phyloP scores from a whole-genome alignment of 1,140 invertebrate species.

The Aphidius gifuensis region DNA sequence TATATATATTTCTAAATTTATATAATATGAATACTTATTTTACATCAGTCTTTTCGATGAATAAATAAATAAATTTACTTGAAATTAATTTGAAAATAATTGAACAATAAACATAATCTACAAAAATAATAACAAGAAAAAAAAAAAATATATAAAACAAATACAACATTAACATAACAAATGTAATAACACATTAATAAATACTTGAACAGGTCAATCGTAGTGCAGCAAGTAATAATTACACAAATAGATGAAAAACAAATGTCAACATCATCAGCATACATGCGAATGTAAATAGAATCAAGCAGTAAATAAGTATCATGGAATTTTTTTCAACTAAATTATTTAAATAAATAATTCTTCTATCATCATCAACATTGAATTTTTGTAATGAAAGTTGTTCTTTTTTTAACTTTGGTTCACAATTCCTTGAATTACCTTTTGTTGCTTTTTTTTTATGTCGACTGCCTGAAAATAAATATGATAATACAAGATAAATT shows the following conservation, averaged over 20 bases:
- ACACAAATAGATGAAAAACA: conserved; percentile 35
- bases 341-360: conserved; percentile 37
- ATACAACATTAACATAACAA: too few relatives aligned
- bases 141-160: too few relatives aligned
- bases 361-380: conserved; percentile 27
- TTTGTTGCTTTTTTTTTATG: conserved; percentile 52
- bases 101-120: too few relatives aligned
- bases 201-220: too few relatives aligned
- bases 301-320: conserved; percentile 38
- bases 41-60: too few relatives aligned
- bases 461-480: conserved; percentile 43
- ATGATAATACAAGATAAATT: conserved; percentile 8
- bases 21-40: too few relatives aligned
- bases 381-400: too few relatives aligned
- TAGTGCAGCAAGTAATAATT: conserved; percentile 21
- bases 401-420: too few relatives aligned
- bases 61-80: too few relatives aligned
- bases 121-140: too few relatives aligned
- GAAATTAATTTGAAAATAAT: too few relatives aligned
- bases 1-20: too few relatives aligned
- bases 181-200: conserved; percentile 10
- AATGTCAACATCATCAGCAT: conserved; percentile 40
- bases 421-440: conserved; percentile 39
- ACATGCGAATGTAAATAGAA: conserved; percentile 45
- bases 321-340: conserved; percentile 38